Base-by-base conservation (phyloP, 2,888 invertebrate genomes). In the Parnassius mnemosyne region DNA sequence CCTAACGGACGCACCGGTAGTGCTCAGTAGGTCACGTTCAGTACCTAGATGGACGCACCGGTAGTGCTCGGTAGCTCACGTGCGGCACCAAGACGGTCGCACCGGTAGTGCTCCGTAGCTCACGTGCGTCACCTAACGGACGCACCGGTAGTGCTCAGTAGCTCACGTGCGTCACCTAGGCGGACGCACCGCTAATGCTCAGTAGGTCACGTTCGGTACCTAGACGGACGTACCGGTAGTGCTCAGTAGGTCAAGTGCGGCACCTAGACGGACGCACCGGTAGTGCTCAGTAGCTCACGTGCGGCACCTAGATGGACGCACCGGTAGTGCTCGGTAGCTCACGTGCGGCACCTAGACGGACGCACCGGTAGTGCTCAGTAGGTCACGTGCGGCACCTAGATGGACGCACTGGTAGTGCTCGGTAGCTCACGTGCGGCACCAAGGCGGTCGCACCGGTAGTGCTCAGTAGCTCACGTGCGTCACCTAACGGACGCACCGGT, bases 231-330 rank as follows among this genome's bases (percentile, higher is more conserved):
- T n/a, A n/a, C 46, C 46, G 12, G 46, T 12, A 12, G 12, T 12
- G n/a, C 46, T 46, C 46, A 12, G 46, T 12, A 12, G 46, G 3
- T 46, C 46, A n/a, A 2, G n/a, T 46, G 12, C n/a, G n/a, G 3
- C 46, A 46, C 46, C 46, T 46, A n/a, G 46, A 46, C n/a, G n/a
- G 46, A 46, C 46, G 46, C 46, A 46, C 46, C 46, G 12, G 46
- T 12, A 12, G 12, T 12, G 46, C n/a, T 46, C 46, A 12, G 46
- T 12, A 12, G 46, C 46, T 46, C 46, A 46, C 11, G 46, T 46
- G 12, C n/a, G 46, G 0, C 46, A 46, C 46, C n/a, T 46, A 46
- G n/a, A 46, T 1, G 46, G 46, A 46, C n/a, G 46, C 46, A 46
- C 46, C 46, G 3, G 46, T 12, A 5, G 12, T 12, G n/a, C 46